Evolutionary conservation across 2,797 vertebrate genomes (phyloP), one percentile per base, ranked within the genome.

Genomic region (Schizothorax lantsangensis): DNA sequence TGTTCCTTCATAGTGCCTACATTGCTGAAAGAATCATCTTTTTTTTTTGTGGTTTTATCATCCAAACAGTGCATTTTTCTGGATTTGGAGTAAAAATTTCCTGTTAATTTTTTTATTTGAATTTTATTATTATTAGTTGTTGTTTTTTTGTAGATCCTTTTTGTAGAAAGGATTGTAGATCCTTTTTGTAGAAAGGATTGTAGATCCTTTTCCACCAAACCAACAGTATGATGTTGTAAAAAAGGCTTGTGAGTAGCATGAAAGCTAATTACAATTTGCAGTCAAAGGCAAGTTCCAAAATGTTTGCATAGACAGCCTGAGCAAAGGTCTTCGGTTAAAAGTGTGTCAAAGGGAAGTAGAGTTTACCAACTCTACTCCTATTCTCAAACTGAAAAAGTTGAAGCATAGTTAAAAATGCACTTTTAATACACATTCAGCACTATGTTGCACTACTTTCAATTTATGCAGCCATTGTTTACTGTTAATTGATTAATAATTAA

Each of bases 281-380:
- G 10, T 45, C 75, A 59, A 79, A 47, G 59, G 45, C 33, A 54
- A 40, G 26, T 47, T 81, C 4, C 11, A 62, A 4, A 66, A 49
- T 54, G 40, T 83, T 72, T 40, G 21, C 15, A 54, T 6, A 36
- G 40, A 45, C 7, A 12, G 54, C n/a, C 74, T 49, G 93, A 78
- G 19, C 91, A 93, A 95, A 94, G 94, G 87, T 64, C 26, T 69
- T 7, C 79, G 87, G 90, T 91, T 88, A 86, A 52, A 92, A 91
- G 57, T 91, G 82, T 90, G 92, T 90, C 77, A 92, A 36, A 92
- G 92, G 88, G 33, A 12, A 80, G 59, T 74, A 66, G n/a, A 23
- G 23, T 43, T 21, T 78, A 43, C 4, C 12, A 78, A 23, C 54
- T 23, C 33, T 23, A 52, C 49, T 59, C 73, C n/a, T 83, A 26